Base-by-base conservation (phyloP, 2,797 vertebrate genomes). In the Chrysocyon brachyurus region DNA sequence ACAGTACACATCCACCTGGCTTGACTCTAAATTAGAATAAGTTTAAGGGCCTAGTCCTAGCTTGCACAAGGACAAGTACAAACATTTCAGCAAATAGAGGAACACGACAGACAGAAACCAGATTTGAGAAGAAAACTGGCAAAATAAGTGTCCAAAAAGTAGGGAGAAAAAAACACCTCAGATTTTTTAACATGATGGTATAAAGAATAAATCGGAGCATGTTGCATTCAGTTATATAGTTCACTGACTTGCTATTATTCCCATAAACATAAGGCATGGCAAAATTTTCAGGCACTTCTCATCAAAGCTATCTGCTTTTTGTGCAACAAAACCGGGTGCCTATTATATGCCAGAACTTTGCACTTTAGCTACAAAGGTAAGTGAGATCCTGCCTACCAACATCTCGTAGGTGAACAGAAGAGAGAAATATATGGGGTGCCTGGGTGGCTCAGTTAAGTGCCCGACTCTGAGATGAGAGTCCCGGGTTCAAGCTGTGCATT, bases 211-310 rank as follows among this genome's bases (percentile, higher is more conserved):
- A 78, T 36, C 56, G 78, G 78, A 72, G 21, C 16, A 83, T 77
- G 68, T 3, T 77, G 54, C 19, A 49, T 33, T 46, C 24, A 31
- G 64, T 78, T 91, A 52, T 36, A 21, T 64, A 95, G 52, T 49
- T 73, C 64, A 72, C 7, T 77, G 56, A 84, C 70, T 87, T 68
- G 40, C 59, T 89, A 57, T 40, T 61, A 24, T 33, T 64, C 75
- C 5, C n/a, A 66, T 70, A 88, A 87, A 88, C 22, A 66, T 24
- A 84, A 22, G 3, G 16, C 68, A 61, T 9, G 59, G 36, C 9
- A 95, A 85, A 92, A 61, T 54, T 72, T 90, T 84, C 70, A 96
- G 70, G 21, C 46, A 91, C 33, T 40, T 83, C 64, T 26, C 49
- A 79, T 73, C 26, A 70, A 79, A 89, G 59, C 75, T 90, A 64